A percentile compares a stretch with the other conserved stretches of the same genome.
Conservation (phyloP, 2,113 vertebrate genomes). For the Scartelaos histophorus region DNA sequence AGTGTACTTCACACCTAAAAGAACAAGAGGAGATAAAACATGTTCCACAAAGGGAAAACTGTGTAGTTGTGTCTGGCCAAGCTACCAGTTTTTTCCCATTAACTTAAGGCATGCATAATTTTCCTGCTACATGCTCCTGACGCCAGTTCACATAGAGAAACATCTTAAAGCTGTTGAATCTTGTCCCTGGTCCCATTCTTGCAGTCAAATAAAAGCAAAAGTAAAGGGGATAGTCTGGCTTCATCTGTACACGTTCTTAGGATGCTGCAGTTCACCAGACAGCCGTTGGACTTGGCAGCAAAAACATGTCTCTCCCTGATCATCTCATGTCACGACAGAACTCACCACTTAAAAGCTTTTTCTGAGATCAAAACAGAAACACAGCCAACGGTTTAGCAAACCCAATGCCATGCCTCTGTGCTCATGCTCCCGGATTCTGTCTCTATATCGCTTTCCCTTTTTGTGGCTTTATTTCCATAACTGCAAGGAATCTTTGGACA, state of each 20-base stretch:
- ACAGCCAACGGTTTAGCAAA: slow-evolving; percentile 19
- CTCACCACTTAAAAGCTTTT: slow-evolving; percentile 17
- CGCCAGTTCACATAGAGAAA: too few relatives aligned
- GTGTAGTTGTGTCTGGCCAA: too few relatives aligned
- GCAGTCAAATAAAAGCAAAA: not conserved
- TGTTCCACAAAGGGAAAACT: too few relatives aligned
- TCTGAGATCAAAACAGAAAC: slow-evolving; percentile 26
- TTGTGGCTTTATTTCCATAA: slow-evolving; percentile 74
- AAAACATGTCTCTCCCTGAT: slow-evolving; percentile 8
- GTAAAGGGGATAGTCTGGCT: not conserved
- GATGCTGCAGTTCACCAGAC: not conserved
- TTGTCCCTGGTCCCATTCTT: not conserved
- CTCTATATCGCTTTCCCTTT: slow-evolving; percentile 43
- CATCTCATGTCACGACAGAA: slow-evolving; percentile 29
- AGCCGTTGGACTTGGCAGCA: not conserved
- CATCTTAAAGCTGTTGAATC: not conserved
- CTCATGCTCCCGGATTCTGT: slow-evolving; percentile 9
- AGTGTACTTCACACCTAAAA: too few relatives aligned
- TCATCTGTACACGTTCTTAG: not conserved
- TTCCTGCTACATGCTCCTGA: too few relatives aligned
- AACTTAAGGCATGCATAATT: too few relatives aligned
- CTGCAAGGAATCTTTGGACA: slow-evolving; percentile 75
- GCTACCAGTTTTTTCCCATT: too few relatives aligned
- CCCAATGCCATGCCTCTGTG: slow-evolving; percentile 29
- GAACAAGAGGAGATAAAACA: too few relatives aligned